Conservation (phyloP, 2,797 vertebrate species). For the Enteromius radiatus region DNA sequence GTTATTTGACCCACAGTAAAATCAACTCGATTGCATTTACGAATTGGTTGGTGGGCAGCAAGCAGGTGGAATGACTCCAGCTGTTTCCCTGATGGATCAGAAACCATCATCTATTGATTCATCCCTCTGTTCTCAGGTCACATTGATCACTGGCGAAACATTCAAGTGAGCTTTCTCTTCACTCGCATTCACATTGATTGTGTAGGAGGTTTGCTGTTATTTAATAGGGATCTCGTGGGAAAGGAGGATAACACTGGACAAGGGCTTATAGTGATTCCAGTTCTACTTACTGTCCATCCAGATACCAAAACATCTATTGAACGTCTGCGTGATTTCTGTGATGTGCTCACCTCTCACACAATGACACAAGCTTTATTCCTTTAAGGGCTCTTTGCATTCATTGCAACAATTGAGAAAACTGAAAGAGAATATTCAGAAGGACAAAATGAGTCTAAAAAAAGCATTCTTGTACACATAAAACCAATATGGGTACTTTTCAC, state of each 20-base stretch:
- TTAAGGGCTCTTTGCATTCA: not conserved
- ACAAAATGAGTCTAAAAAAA: not conserved
- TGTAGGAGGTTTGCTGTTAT: conserved; percentile 42
- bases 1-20: not conserved
- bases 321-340: not conserved
- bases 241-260: conserved; percentile 25
- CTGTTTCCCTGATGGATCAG: conserved; percentile 31
- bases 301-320: not conserved
- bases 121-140: conserved; percentile 46
- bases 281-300: not conserved
- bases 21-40: not conserved
- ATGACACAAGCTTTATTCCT: not conserved
- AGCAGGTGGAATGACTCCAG: conserved; percentile 24
- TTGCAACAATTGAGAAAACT: not conserved
- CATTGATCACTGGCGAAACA: conserved; percentile 32
- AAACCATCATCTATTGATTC: conserved; percentile 43
- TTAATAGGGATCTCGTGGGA: conserved; percentile 41
- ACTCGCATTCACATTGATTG: conserved; percentile 47
- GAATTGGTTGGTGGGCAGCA: not conserved
- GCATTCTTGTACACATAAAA: not conserved
- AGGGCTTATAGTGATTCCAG: conserved; percentile 22
- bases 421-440: not conserved
- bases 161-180: conserved; percentile 36
- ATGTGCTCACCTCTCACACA: not conserved
- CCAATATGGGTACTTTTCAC: not conserved